Evolutionary conservation across 2,113 vertebrate genomes (phyloP).

Genomic region (Festucalex cinctus): DNA sequence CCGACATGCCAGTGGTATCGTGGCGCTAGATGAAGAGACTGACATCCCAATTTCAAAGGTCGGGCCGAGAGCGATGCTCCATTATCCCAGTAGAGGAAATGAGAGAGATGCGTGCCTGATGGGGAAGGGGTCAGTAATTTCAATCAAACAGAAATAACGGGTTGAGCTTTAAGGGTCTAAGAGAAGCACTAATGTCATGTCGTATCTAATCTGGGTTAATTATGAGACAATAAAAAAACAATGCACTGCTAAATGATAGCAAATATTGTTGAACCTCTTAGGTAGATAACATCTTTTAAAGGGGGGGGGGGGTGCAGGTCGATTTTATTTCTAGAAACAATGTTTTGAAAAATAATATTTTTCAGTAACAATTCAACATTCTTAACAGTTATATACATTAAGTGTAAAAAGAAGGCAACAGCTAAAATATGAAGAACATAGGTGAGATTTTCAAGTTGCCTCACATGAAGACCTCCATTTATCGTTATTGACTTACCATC

Average conservation of each 20-base stretch:
- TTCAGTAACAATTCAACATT: not conserved
- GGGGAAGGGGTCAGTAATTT: slow-evolving; percentile 32
- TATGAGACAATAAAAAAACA: slow-evolving; percentile 27
- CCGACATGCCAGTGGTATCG: slow-evolving; percentile 51
- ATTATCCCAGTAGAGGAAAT: slow-evolving; percentile 45
- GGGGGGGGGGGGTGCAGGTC: not conserved
- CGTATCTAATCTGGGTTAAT: slow-evolving; percentile 18
- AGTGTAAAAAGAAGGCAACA: not conserved
- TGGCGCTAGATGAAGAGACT: slow-evolving; percentile 48
- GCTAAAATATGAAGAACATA: slow-evolving; percentile 16
- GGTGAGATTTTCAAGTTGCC: not conserved
- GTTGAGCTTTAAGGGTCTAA: slow-evolving; percentile 23
- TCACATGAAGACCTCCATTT: not conserved
- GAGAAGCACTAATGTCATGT: slow-evolving; percentile 44
- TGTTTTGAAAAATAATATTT: not conserved
- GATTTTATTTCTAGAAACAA: slow-evolving; percentile 5
- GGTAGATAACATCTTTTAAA: not conserved
- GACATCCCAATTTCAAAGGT: slow-evolving; percentile 58
- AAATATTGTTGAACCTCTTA: not conserved
- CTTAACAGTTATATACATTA: not conserved
- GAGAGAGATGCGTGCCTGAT: slow-evolving; percentile 46
- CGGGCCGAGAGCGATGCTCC: slow-evolving; percentile 36
- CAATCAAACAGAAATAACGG: slow-evolving; percentile 52
- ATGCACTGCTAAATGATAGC: not conserved
- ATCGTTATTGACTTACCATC: not conserved